Evolutionary conservation across 1,140 invertebrate genomes (phyloP).

Genomic region (honey bee (Apis mellifera)): DNA sequence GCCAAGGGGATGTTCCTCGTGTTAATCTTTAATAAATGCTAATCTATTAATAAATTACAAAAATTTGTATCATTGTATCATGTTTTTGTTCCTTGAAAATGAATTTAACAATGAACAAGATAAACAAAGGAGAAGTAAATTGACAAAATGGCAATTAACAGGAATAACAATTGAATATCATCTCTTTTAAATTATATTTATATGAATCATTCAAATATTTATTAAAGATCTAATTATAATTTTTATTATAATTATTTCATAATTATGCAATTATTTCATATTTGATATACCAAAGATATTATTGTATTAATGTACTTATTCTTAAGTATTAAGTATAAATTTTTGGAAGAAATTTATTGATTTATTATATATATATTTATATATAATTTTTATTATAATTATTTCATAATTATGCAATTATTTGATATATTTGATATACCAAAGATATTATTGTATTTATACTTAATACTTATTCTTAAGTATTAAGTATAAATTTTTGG

Average conservation of each 20-base stretch:
- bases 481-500: too few relatives aligned
- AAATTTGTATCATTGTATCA: not conserved
- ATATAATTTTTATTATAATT: too few relatives aligned
- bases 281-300: too few relatives aligned
- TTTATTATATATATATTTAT: not conserved
- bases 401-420: not conserved
- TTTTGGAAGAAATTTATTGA: too few relatives aligned
- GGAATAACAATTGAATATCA: not conserved
- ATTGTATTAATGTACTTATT: too few relatives aligned
- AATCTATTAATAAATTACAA: conserved; percentile 29
- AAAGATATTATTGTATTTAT: not conserved
- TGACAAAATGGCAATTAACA: not conserved
- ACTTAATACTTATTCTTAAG: too few relatives aligned
- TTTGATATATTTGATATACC: not conserved
- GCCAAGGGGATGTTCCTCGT: conserved; percentile 37
- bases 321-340: too few relatives aligned
- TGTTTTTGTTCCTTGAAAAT: not conserved
- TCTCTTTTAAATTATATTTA: not conserved
- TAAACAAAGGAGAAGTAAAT: not conserved
- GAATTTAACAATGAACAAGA: not conserved
- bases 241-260: too few relatives aligned
- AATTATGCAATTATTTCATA: not conserved
- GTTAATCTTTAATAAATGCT: conserved; percentile 35
- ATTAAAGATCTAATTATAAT: not conserved
- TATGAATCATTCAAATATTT: not conserved